Percentiles rank a stretch among this genome's conserved stretches.
Conservation (phyloP, 2,888 invertebrate genomes). For the Argynnis bischoffii region DNA sequence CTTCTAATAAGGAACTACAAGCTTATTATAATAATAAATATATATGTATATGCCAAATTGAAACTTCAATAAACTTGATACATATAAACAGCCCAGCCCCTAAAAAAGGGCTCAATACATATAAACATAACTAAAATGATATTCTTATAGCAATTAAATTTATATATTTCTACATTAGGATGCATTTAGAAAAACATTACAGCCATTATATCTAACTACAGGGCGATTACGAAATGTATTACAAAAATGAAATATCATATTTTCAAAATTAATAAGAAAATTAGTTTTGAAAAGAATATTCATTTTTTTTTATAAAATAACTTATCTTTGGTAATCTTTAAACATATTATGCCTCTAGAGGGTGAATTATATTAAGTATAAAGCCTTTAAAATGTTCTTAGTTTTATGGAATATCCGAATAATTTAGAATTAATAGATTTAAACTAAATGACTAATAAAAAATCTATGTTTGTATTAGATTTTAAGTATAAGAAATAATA, state of each 20-base stretch:
- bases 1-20: constrained; percentile 11
- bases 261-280: constrained; percentile 10
- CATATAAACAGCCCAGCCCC: too few species aligned
- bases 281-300: constrained; percentile 16
- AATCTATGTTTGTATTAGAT: too few species aligned
- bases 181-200: constrained; percentile 16
- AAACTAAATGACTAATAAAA: too few species aligned
- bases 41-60: constrained; percentile 3
- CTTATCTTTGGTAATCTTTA: too few species aligned
- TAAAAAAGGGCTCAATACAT: too few species aligned
- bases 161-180: not conserved
- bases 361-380: too few species aligned
- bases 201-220: constrained; percentile 14
- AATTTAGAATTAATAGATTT: too few species aligned
- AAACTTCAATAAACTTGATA: constrained; percentile 2
- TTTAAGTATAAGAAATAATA: too few species aligned
- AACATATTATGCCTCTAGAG: too few species aligned
- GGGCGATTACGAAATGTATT: constrained; percentile 14
- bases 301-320: not conserved
- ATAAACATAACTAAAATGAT: constrained; percentile 9
- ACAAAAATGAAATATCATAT: constrained; percentile 3
- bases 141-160: constrained; percentile 3
- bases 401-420: too few species aligned
- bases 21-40: constrained; percentile 14
- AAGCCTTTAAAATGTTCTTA: too few species aligned